Conservation (phyloP, 2,888 invertebrate species). For the Germaria angustata region DNA sequence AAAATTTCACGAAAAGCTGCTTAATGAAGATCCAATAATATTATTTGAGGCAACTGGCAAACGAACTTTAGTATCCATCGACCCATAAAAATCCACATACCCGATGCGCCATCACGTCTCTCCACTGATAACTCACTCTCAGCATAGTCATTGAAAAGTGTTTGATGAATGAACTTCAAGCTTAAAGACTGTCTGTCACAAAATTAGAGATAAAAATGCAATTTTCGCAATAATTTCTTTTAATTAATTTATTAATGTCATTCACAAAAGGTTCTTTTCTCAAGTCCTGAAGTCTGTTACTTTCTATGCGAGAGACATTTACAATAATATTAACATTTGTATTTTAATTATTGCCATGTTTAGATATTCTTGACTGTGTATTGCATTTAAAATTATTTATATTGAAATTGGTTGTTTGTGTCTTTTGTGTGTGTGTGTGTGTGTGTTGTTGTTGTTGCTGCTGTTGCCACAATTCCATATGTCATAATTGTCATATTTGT, state of each 20-base stretch:
- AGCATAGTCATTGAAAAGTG: neutral
- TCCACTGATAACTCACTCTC: neutral
- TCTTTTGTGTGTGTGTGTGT: neutral
- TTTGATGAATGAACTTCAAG: neutral
- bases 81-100: no score
- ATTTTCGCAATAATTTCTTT: constrained; percentile 10
- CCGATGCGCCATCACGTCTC: neutral
- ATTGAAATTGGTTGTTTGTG: neutral
- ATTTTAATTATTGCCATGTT: constrained; percentile 27
- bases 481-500: constrained; percentile 64
- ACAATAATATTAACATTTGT: constrained; percentile 10
- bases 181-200: neutral
- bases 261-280: neutral
- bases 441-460: neutral
- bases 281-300: neutral
- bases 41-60: no score
- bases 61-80: no score
- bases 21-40: no score
- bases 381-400: constrained; percentile 34
- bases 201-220: neutral
- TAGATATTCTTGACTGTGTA: neutral
- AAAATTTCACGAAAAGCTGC: no score
- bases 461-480: constrained; percentile 58
- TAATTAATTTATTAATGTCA: constrained; percentile 23
- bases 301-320: constrained; percentile 26